Conservation (phyloP, 2,797 vertebrate genomes). For the Poliocrania exsul region DNA sequence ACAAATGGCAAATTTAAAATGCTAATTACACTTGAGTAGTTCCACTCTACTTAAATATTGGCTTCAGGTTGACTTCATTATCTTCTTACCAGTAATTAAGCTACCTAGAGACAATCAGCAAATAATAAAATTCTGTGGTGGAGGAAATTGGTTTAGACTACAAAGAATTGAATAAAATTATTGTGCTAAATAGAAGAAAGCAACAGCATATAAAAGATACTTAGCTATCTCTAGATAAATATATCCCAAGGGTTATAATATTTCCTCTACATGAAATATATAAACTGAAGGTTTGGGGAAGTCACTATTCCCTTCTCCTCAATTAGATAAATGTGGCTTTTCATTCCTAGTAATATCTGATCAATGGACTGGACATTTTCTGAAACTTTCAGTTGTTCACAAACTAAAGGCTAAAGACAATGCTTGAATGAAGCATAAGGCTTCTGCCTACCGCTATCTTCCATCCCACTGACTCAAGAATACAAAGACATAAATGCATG, state of each 20-base stretch:
- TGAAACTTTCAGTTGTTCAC: not conserved
- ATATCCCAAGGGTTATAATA: not conserved
- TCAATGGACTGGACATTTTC: not conserved
- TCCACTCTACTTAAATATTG: slow-evolving; percentile 31
- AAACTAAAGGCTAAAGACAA: not conserved
- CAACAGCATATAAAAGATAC: not conserved
- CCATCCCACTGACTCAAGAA: not conserved
- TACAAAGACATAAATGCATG: not conserved
- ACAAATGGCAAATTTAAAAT: slow-evolving; percentile 63
- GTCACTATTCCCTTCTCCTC: not conserved
- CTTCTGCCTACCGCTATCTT: not conserved
- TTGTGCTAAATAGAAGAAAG: slow-evolving; percentile 11
- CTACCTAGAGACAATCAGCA: slow-evolving; percentile 68
- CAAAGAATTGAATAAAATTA: slow-evolving; percentile 28
- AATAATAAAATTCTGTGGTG: slow-evolving; percentile 55
- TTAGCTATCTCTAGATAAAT: not conserved
- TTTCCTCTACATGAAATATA: not conserved
- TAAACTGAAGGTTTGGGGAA: not conserved
- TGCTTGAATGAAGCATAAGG: not conserved
- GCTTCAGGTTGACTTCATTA: slow-evolving; percentile 67
- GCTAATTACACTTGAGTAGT: slow-evolving; percentile 39
- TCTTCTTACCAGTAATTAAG: slow-evolving; percentile 70
- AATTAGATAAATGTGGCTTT: not conserved
- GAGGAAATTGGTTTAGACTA: slow-evolving; percentile 53
- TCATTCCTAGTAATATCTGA: not conserved